phyloP scores from a whole-genome alignment of 1,140 invertebrate species.

The Pemphigus obesinymphae region DNA sequence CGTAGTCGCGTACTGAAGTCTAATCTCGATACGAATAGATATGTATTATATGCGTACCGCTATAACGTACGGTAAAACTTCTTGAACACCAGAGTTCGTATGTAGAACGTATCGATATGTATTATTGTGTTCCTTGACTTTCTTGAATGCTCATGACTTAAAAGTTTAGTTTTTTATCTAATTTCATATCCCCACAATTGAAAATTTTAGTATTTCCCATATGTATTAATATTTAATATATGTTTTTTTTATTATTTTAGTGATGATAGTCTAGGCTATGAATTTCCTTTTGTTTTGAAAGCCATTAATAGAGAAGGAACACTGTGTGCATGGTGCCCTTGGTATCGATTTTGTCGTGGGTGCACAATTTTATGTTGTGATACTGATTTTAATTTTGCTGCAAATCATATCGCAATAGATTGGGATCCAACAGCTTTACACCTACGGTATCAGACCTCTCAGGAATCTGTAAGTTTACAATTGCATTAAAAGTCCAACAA shows the following conservation, averaged over 20 bases:
- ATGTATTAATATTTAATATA: background rate
- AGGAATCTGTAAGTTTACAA: constrained; percentile 63
- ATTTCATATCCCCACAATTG: no score
- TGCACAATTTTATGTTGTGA: constrained; percentile 70
- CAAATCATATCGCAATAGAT: constrained; percentile 66
- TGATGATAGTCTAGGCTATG: constrained; percentile 83
- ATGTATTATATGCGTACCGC: no score
- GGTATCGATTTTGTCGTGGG: constrained; percentile 80
- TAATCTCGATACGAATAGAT: no score
- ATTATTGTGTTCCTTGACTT: no score
- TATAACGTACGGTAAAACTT: no score
- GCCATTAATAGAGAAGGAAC: constrained; percentile 65
- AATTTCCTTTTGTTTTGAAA: constrained; percentile 80
- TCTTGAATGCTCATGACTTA: no score
- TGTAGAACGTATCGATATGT: no score
- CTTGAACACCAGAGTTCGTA: no score
- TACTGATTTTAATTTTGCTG: constrained; percentile 53
- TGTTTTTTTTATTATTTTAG: constrained; percentile 53
- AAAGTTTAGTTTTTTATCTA: no score
- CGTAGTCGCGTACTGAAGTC: no score
- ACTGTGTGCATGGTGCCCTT: constrained; percentile 74
- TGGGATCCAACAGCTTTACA: constrained; percentile 88
- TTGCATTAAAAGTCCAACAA: background rate
- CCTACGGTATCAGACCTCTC: constrained; percentile 75
- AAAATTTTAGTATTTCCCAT: background rate